Base-by-base conservation (phyloP, 2,113 vertebrate genomes). In the Siniperca knerii region DNA sequence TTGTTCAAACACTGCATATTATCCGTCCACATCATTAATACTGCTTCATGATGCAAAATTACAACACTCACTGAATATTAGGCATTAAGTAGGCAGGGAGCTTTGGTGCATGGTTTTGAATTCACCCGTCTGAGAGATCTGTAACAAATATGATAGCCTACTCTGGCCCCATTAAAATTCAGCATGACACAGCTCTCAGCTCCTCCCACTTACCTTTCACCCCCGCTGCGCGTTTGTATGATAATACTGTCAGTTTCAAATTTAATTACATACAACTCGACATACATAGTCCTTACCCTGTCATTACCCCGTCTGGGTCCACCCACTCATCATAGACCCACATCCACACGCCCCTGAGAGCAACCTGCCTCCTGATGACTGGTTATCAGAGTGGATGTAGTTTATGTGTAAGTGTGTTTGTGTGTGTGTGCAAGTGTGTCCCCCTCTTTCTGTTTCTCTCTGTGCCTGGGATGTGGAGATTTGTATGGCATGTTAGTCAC, bases 401-500 rank as follows among this genome's bases (percentile, higher is more conserved):
- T 71, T 50, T 68, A n/a, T 82, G 81, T 90, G 75, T 81, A 67
- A 76, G 80, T 80, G 86, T 75, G 66, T 75, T n/a, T 55, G 77
- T 82, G 78, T 75, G 68, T 74, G 79, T 79, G 65, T 65, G 80
- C n/a, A 62, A 76, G 81, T 89, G 83, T 84, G 82, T 86, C 64
- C 81, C 72, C 81, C 81, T 73, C 85, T 86, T 64, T 78, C 82
- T 88, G 83, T 89, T 89, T 86, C 69, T 91, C 82, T 88, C 82
- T 91, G 85, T 90, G 92, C 90, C 94, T 94, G 94, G 94, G 93
- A 93, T 94, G 93, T 93, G 91, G 89, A 94, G 94, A 95, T 93
- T 94, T 94, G 93, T 94, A 94, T 94, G 94, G 93, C 82, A 42
- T 92, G 91, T 95, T 95, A 95, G 93, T 95, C 92, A 94, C 93